Conservation (phyloP, 2,888 invertebrate species). For the Mythimna ferrago region DNA sequence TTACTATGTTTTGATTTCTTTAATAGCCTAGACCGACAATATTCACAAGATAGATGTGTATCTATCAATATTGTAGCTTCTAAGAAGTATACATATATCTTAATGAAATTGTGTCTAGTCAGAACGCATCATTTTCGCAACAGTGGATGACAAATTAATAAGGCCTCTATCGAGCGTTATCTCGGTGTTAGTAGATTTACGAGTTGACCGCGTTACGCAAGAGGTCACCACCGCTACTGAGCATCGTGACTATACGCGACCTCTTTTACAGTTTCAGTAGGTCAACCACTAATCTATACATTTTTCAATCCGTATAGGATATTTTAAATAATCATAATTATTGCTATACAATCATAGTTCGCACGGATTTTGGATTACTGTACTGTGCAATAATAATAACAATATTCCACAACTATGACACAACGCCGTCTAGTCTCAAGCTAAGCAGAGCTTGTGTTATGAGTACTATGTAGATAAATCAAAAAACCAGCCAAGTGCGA, state of each 20-base stretch:
- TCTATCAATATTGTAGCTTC: neutral
- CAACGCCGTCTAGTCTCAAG: no score
- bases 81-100: neutral
- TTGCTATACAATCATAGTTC: neutral
- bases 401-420: no score
- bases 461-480: no score
- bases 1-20: no score
- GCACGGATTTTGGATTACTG: no score
- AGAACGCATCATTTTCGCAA: constrained; percentile 38
- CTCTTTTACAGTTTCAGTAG: constrained; percentile 42
- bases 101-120: neutral
- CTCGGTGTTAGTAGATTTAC: constrained; percentile 61
- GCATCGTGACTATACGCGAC: constrained; percentile 42
- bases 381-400: no score
- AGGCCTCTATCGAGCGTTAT: constrained; percentile 62
- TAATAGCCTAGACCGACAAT: no score
- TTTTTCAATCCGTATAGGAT: constrained; percentile 1
- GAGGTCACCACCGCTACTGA: constrained; percentile 53
- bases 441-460: no score
- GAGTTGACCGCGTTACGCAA: constrained; percentile 64
- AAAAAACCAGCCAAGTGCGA: no score
- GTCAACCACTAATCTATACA: constrained; percentile 29
- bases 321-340: neutral
- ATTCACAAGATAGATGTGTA: no score
- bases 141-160: constrained; percentile 65